A percentile compares a stretch with the other conserved stretches of the same genome.
Conservation (phyloP, 2,888 invertebrate genomes). For the Acheta domesticus region DNA sequence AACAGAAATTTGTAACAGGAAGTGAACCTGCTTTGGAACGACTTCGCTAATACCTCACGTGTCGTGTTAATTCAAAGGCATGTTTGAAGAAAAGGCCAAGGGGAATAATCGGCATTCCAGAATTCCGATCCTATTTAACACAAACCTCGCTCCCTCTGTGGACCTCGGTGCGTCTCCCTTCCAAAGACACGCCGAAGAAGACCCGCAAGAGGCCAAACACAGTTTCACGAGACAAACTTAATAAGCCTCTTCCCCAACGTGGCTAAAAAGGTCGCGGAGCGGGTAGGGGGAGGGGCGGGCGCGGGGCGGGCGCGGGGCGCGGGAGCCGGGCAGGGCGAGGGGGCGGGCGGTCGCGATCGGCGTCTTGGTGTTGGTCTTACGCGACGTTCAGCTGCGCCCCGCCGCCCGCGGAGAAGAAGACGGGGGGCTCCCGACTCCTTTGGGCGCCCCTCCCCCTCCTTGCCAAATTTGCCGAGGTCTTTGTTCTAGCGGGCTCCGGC, state of each 20-base stretch:
- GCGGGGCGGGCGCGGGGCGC: not conserved
- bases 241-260: not conserved
- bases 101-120: not conserved
- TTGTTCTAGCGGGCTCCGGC: not conserved
- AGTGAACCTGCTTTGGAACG: not conserved
- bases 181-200: not conserved
- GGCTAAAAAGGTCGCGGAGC: not conserved
- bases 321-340: not conserved
- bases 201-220: not conserved
- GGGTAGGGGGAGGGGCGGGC: not conserved
- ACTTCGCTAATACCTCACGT: not conserved
- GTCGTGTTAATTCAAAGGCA: not conserved
- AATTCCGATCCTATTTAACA: not conserved
- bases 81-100: not conserved
- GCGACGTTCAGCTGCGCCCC: slow-evolving; percentile 6
- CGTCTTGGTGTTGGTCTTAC: slow-evolving; percentile 18
- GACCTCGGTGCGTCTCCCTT: not conserved
- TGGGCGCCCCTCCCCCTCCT: not conserved
- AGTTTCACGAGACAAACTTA: slow-evolving; percentile 9
- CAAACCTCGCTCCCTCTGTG: not conserved
- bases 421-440: not conserved
- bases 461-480: slow-evolving; percentile 8
- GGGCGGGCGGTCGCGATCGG: not conserved
- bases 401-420: not conserved
- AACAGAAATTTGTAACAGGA: too few species aligned